Conservation (phyloP, 2,113 vertebrate species). For the Struthidea cinerea region DNA sequence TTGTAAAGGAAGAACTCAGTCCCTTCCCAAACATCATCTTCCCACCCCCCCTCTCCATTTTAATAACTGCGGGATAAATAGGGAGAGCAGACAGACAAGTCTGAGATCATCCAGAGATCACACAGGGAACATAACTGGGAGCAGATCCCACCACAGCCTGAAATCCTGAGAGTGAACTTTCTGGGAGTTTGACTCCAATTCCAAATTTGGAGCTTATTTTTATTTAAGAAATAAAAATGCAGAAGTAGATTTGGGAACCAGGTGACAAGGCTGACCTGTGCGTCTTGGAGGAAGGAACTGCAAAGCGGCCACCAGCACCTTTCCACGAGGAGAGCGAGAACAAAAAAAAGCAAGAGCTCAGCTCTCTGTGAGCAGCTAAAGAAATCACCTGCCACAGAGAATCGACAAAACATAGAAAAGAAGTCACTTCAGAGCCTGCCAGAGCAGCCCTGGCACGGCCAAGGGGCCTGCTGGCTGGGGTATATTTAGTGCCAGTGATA, state of each 20-base stretch:
- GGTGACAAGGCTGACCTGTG: neutral
- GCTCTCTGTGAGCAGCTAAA: neutral
- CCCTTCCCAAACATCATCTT: neutral
- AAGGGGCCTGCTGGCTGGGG: constrained; percentile 16
- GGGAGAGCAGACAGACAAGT: neutral
- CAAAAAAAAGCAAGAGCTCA: neutral
- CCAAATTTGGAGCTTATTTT: neutral
- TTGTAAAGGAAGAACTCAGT: neutral
- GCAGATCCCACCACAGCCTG: neutral
- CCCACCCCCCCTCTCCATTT: neutral
- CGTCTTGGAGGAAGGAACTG: neutral
- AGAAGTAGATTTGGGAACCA: accelerated
- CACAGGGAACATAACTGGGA: neutral
- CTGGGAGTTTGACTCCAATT: accelerated
- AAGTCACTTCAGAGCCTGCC: constrained; percentile 22
- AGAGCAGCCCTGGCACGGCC: constrained; percentile 49
- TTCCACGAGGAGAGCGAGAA: neutral
- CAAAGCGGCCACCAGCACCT: neutral
- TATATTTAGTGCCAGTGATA: constrained; percentile 59
- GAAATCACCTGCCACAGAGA: constrained; percentile 26
- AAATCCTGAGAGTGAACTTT: neutral
- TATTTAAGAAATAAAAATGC: accelerated
- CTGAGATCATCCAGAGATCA: neutral
- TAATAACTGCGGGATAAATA: neutral
- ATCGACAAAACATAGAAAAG: constrained; percentile 32